Evolutionary conservation across 2,113 vertebrate genomes (phyloP), one percentile per base, ranked within the genome.

Genomic region (Sclerurus mexicanus): DNA sequence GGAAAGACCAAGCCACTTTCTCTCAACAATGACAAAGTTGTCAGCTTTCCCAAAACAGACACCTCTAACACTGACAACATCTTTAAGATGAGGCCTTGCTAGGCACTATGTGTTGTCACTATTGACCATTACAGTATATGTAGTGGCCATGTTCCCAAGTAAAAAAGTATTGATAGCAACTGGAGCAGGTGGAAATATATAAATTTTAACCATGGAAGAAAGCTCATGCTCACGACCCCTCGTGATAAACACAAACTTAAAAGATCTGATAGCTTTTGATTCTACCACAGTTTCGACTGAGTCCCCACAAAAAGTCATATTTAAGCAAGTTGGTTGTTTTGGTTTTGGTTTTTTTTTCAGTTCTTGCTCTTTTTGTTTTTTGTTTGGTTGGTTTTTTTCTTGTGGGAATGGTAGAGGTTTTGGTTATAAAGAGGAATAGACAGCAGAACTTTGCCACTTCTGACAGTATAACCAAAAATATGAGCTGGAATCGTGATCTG

Each of bases 281-380:
- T 73, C 90, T 27, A 46, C 12, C 16, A 47, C 21, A 31, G 37
- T 85, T 75, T 75, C 55, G 21, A 75, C 9, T 8, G 55, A 72
- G 31, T 0, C 27, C 6, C 2, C 4, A 3, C 4, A 6, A 2
- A 12, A 28, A 17, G 39, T 23, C 7, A 33, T n/a, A 72, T 27
- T 56, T 42, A n/a, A 80, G 19, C 47, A 68, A 75, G 9, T 27
- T 69, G 9, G 18, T 27, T 6, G 14, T 12, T 2, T 31, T 22
- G 39, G 27, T 12, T 17, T 16, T 31, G 1, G 1, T 39, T 23
- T 37, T 22, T 39, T 28, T 40, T 53, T 10, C 17, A 7, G 13
- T 33, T 17, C 31, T 56, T 3, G 22, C 5, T 7, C 6, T 31
- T 4, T n/a, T 18, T 12, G 19, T 1, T 22, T 31, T 20, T n/a